Conservation (phyloP, 2,888 invertebrate genomes). For the Axea sp. region DNA sequence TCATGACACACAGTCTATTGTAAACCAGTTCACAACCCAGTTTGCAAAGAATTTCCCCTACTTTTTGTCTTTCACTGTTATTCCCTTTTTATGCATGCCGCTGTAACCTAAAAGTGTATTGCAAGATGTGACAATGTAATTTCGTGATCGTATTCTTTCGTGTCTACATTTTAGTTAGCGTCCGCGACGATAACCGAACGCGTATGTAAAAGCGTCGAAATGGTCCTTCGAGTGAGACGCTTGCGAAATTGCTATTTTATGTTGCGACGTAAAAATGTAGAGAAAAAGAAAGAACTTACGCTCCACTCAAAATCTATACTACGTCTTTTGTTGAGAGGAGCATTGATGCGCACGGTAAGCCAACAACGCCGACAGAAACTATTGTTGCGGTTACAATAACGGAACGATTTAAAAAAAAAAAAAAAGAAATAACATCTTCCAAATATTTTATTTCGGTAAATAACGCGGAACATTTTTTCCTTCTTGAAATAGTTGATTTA, state of each 20-base stretch:
- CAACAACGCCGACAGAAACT: slow-evolving; percentile 16
- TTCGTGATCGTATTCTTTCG: slow-evolving; percentile 63
- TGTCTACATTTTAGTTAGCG: slow-evolving; percentile 31
- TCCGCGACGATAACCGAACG: slow-evolving; percentile 17
- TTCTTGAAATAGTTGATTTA: too few species aligned
- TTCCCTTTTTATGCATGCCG: slow-evolving; percentile 30
- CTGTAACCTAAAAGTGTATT: slow-evolving; percentile 47
- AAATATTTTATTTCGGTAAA: slow-evolving; percentile 16
- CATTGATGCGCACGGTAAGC: slow-evolving; percentile 11
- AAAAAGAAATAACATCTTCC: too few species aligned
- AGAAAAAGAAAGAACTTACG: neutral
- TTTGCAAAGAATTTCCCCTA: slow-evolving; percentile 17
- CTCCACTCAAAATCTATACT: slow-evolving; percentile 27
- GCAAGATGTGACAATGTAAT: slow-evolving; percentile 70
- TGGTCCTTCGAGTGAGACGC: slow-evolving; percentile 68
- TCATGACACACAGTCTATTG: too few species aligned
- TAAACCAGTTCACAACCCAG: slow-evolving; percentile 26
- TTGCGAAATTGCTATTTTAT: slow-evolving; percentile 75
- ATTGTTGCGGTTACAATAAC: slow-evolving; percentile 26
- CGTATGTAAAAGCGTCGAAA: slow-evolving; percentile 67
- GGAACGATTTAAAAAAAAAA: slow-evolving; percentile 11
- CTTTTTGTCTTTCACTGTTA: slow-evolving; percentile 22
- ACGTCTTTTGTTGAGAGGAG: slow-evolving; percentile 14
- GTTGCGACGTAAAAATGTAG: slow-evolving; percentile 22
- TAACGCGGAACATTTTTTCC: neutral